Evolutionary conservation across 2,797 vertebrate species (phyloP).

Genomic region (Enteromius viviparus): DNA sequence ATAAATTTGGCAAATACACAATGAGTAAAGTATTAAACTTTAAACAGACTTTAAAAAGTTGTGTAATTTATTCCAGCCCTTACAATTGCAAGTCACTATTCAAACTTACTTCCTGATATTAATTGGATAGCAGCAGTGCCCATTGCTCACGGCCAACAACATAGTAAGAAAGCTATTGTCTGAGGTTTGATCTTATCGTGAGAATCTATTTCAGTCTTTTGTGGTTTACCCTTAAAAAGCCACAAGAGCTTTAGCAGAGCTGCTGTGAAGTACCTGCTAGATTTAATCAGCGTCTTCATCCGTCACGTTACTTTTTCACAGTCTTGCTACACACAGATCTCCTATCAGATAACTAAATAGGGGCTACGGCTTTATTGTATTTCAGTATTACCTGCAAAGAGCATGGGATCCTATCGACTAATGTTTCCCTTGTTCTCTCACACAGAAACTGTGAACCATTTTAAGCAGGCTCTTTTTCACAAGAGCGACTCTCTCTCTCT

Average conservation of each 20-base stretch:
- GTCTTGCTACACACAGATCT: conserved; percentile 48
- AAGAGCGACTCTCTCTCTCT: conserved; percentile 16
- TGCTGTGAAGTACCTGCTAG: conserved; percentile 36
- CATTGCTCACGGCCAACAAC: background rate
- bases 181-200: conserved; percentile 35
- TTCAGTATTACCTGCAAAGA: conserved; percentile 29
- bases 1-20: background rate
- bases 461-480: conserved; percentile 15
- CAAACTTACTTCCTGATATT: background rate
- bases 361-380: background rate
- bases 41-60: background rate
- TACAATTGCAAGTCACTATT: background rate
- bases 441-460: conserved; percentile 30
- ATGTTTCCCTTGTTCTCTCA: conserved; percentile 14
- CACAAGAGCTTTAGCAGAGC: conserved; percentile 29
- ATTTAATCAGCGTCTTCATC: conserved; percentile 55
- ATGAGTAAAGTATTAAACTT: background rate
- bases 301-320: conserved; percentile 39
- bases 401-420: conserved; percentile 1
- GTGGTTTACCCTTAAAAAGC: conserved; percentile 48
- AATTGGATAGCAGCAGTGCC: background rate
- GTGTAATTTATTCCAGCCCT: background rate
- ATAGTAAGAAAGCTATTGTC: conserved; percentile 4
- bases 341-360: conserved; percentile 45
- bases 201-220: conserved; percentile 23